Evolutionary conservation across 1,140 invertebrate genomes (phyloP).

Genomic region (Drusus annulatus): DNA sequence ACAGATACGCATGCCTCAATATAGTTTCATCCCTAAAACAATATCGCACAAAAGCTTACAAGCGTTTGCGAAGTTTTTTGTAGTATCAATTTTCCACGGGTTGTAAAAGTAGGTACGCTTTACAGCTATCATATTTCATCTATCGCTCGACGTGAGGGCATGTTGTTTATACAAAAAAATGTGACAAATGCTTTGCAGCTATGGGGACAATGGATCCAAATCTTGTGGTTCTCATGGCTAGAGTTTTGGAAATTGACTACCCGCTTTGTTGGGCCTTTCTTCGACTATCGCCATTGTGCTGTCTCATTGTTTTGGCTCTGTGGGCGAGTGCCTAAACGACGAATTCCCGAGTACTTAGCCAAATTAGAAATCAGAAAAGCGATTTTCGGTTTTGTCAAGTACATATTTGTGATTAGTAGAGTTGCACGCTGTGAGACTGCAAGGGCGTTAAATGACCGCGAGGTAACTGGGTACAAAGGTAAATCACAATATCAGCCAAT

Average conservation of each 20-base stretch:
- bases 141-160: conserved; percentile 8
- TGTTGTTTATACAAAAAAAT: conserved; percentile 44
- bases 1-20: too few relatives aligned
- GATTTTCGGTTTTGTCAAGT: too few relatives aligned
- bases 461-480: too few relatives aligned
- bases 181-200: conserved; percentile 43
- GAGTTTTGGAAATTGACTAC: conserved; percentile 22
- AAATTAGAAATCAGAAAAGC: conserved; percentile 3
- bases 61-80: not conserved
- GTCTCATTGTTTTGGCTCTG: conserved; percentile 24
- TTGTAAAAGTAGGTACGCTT: conserved; percentile 39
- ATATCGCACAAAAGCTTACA: not conserved
- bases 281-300: conserved; percentile 21
- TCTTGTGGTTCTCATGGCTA: conserved; percentile 46
- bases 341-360: not conserved
- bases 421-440: too few relatives aligned
- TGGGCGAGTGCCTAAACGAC: conserved; percentile 4
- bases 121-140: conserved; percentile 35
- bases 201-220: conserved; percentile 22
- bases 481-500: too few relatives aligned
- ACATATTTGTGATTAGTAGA: too few relatives aligned
- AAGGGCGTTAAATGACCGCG: too few relatives aligned
- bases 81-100: conserved; percentile 9
- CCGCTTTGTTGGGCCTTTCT: conserved; percentile 18
- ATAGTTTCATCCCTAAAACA: not conserved